phyloP scores from a whole-genome alignment of 2,888 invertebrate species.

The Amphipoea oculea region DNA sequence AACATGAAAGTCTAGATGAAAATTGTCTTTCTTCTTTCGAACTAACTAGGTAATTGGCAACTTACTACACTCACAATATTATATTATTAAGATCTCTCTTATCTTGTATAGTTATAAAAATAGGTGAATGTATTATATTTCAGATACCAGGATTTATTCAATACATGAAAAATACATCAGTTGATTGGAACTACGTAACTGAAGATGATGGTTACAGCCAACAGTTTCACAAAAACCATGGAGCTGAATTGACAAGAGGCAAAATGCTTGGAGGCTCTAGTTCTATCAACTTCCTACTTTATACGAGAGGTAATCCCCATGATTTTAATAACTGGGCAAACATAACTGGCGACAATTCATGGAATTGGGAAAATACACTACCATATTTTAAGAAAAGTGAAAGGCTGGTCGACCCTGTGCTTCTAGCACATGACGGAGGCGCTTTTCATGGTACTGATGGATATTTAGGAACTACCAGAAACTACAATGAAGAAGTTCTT shows the following conservation, averaged over 20 bases:
- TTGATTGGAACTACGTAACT: conserved; percentile 74
- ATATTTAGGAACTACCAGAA: conserved; percentile 77
- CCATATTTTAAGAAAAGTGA: conserved; percentile 87
- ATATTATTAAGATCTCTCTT: too few species aligned
- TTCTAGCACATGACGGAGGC: conserved; percentile 47
- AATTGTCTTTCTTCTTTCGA: too few species aligned
- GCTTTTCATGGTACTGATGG: conserved; percentile 80
- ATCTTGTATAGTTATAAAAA: too few species aligned
- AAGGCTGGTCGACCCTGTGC: conserved; percentile 68
- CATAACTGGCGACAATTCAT: conserved; percentile 82
- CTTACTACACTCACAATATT: too few species aligned
- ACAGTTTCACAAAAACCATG: conserved; percentile 48
- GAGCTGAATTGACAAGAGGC: conserved; percentile 83
- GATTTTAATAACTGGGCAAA: conserved; percentile 87
- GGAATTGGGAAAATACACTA: conserved; percentile 88
- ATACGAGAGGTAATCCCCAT: conserved; percentile 81
- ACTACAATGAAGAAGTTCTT: conserved; percentile 45
- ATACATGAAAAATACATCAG: conserved; percentile 44
- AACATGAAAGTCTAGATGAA: too few species aligned
- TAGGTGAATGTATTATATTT: too few species aligned
- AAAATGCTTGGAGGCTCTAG: conserved; percentile 91
- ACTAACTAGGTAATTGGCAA: too few species aligned
- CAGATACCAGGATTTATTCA: too few species aligned
- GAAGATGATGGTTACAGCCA: conserved; percentile 69
- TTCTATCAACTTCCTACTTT: conserved; percentile 87